Evolutionary conservation across 2,113 vertebrate genomes (phyloP).

Genomic region (Choloepus hoffmanni): DNA sequence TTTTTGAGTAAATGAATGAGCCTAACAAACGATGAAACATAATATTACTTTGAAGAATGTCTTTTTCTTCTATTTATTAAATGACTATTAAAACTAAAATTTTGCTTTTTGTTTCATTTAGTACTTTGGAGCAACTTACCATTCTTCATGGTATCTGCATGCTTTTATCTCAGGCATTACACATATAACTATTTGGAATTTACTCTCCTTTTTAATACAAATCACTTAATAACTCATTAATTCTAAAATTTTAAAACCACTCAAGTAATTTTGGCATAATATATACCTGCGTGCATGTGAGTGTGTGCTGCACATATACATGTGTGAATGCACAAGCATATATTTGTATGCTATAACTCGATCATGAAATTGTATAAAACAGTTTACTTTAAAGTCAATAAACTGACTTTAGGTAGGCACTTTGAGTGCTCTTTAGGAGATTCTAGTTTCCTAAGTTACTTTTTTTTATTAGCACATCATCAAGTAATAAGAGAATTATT

Average conservation of each 20-base stretch:
- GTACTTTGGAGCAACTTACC: too few species aligned
- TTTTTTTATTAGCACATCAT: neutral
- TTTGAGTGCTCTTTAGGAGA: neutral
- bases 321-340: too few species aligned
- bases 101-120: neutral
- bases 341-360: neutral
- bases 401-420: too few species aligned
- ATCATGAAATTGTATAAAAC: neutral
- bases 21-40: neutral
- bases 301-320: too few species aligned
- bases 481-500: neutral
- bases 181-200: neutral
- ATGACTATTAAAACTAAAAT: neutral
- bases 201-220: neutral
- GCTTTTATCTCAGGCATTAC: neutral
- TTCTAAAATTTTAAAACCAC: neutral
- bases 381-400: neutral
- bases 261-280: neutral
- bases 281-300: neutral
- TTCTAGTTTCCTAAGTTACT: neutral
- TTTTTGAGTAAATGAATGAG: neutral
- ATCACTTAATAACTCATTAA: neutral
- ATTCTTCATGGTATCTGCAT: neutral
- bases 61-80: neutral
- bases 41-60: too few species aligned